Evolutionary conservation across 2,888 invertebrate species (phyloP), one percentile per base, ranked within the genome.

Genomic region (Cacoxenus indagator): DNA sequence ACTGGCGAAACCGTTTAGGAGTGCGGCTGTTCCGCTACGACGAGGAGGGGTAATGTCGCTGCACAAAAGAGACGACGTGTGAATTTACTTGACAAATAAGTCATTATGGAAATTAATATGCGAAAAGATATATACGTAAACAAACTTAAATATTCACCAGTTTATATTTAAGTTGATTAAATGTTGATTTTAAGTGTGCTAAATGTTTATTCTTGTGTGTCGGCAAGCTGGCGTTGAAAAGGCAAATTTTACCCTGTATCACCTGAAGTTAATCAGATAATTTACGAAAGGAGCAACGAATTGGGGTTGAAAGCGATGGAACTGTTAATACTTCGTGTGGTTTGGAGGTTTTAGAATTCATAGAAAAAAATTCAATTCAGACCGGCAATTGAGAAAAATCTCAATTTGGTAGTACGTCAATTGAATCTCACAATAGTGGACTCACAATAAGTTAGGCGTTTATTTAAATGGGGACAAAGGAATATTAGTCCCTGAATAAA

Each of bases 91-190:
- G 26, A 45, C 61, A 62, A 62, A 62, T 62, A 62, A 62, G 61
- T 62, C 61, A 62, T 62, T 62, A 62, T 45, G 26, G 9, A 62
- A 62, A 62, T 43, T 37, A 62, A 62, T 62, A 62, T 62, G 61
- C 61, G 43, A 55, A 26, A 55, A 26, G 17, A 22, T 51, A 55
- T 2, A 55, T 24, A 14, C 54, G 26, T 19, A 31, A 48, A 11
- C 27, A n/a, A n/a, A 19, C 19, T 9, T 55, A n/a, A 14, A n/a
- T 19, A 22, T 27, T 27, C 27, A 14, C 27, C 27, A 26, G 55
- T 27, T 24, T 27, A n/a, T 27, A 26, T 14, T 14, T 14, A 55
- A 27, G 51, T 14, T 51, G 51, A 51, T 51, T 51, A 51, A 51
- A 51, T 51, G 22, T 51, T 51, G 37, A 37, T 37, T 37, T 37